Base-by-base conservation (phyloP, 2,113 vertebrate species). In the Leucoraja erinaceus region DNA sequence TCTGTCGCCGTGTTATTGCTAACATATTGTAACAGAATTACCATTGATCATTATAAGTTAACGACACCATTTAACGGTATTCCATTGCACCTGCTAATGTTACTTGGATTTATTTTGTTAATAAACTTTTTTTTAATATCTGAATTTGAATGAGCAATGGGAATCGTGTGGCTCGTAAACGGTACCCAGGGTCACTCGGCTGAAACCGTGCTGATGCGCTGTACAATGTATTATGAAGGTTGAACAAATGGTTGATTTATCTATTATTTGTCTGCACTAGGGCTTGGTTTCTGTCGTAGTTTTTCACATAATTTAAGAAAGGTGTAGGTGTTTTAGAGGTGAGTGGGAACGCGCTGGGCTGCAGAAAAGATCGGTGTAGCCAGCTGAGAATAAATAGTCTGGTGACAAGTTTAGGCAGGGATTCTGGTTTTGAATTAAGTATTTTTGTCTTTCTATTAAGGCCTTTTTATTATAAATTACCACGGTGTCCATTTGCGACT, bases 261-360 rank as follows among this genome's bases (percentile, higher is more conserved):
- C 12, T 88, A 88, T 88, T 88, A 88, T 88, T 88, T 66, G 83
- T 31, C 28, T 88, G 83, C n/a, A 88, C 83, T 63, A n/a, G 83
- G 83, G 83, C 83, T 63, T 33, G 83, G 83, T 59, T 88, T 88
- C 59, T 63, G n/a, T 88, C n/a, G 83, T 31, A 63, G 83, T 88
- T 28, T n/a, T 31, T 61, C 59, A 63, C 28, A 63, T 66, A 88
- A 88, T 63, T 88, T 63, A 18, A 88, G 79, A 22, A 83, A 59
- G 56, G 31, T 88, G n/a, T 88, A n/a, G 61, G 56, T 31, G 12
- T 31, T 18, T 81, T 18, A 16, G 59, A 88, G 83, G 83, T 31
- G 59, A 88, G 59, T 66, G 59, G 11, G 59, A 66, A 28, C 1
- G 14, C 11, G 59, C n/a, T 7, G 83, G 9, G 28, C 28, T 5